phyloP scores from a whole-genome alignment of 2,113 vertebrate species.

The Redunca redunca region DNA sequence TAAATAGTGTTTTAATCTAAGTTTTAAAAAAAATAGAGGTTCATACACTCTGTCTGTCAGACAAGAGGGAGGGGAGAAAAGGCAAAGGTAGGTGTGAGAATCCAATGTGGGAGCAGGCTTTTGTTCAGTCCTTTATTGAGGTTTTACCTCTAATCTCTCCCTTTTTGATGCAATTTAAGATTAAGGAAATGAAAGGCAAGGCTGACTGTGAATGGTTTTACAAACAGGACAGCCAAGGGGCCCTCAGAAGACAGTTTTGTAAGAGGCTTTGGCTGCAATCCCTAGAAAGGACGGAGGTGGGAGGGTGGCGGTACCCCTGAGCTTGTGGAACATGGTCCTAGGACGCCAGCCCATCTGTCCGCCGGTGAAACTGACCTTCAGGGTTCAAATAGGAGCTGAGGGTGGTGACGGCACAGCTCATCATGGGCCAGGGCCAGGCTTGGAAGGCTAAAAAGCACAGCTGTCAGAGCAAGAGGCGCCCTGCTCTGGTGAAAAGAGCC shows the following conservation, averaged over 20 bases:
- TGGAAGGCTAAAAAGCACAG: neutral
- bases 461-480: accelerated
- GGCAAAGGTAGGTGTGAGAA: constrained; percentile 76
- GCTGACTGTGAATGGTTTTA: constrained; percentile 72
- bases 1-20: constrained; percentile 86
- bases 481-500: neutral
- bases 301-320: neutral
- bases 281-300: neutral
- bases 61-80: constrained; percentile 69
- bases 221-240: constrained; percentile 79
- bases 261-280: constrained; percentile 73
- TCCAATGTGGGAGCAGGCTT: constrained; percentile 78
- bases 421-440: neutral
- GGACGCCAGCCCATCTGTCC: neutral
- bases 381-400: neutral
- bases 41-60: constrained; percentile 76
- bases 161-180: constrained; percentile 87
- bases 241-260: constrained; percentile 64
- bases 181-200: constrained; percentile 84
- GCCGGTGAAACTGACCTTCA: neutral
- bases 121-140: constrained; percentile 82
- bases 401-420: neutral
- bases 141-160: constrained; percentile 87
- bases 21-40: constrained; percentile 36
- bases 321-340: accelerated